Evolutionary conservation across 2,797 vertebrate genomes (phyloP), one percentile per base, ranked within the genome.

Genomic region (Rhinichthys osculus): DNA sequence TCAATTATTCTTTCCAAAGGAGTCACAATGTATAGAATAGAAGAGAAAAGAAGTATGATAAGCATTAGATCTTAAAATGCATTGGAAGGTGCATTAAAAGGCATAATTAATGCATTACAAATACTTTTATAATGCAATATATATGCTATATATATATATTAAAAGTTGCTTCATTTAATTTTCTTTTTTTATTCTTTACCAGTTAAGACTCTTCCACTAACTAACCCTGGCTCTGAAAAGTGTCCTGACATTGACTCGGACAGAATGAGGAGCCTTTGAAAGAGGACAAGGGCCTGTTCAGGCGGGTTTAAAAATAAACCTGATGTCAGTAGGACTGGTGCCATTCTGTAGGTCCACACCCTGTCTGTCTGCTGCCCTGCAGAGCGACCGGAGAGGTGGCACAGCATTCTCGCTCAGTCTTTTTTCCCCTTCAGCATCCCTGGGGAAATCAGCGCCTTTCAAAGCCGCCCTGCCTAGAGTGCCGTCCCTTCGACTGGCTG

Each of bases 361-460:
- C 85, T 64, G 40, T 52, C 80, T 83, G 87, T 89, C 74, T 87
- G 89, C 82, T 83, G 86, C 91, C 89, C 88, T 89, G 91, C 90
- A 89, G 90, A 91, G 91, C 92, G 91, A 94, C 93, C 91, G 91
- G 79, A 93, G 91, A 91, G 90, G 93, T 92, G 92, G 90, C 91
- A 87, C 77, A 88, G 91, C 88, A 59, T 70, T 69, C 47, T 78
- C 23, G 3, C 72, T 71, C 40, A 50, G 14, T 78, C 72, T 71
- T 64, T 69, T 67, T 27, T 33, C 50, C 57, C 50, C 57, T 57
- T 82, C 89, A 89, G 83, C 47, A 86, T 91, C 94, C 82, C 91
- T 0, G 14, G 93, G 94, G 94, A 95, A 95, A 95, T 95, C 94
- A 93, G 83, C 67, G 69, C 85, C 89, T 87, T 93, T 94, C 91